A percentile compares a stretch with the other conserved stretches of the same genome.
Evolutionary conservation across 1,140 invertebrate genomes (phyloP).

Genomic region (Nasonia giraulti): DNA sequence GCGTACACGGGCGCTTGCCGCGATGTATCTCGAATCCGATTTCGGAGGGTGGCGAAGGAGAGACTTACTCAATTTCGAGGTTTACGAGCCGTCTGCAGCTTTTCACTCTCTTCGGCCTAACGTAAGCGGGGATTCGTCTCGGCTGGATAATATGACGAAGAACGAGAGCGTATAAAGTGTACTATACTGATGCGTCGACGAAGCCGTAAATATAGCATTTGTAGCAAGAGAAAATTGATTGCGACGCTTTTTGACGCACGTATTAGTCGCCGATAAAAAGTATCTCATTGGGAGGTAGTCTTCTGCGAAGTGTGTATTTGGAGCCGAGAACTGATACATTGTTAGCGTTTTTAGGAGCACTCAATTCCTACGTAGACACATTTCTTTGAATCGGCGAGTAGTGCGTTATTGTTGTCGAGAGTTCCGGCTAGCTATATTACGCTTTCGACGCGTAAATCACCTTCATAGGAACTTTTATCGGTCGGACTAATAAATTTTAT

Average conservation of each 20-base stretch:
- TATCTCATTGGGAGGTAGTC: constrained; percentile 42
- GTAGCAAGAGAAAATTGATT: constrained; percentile 33
- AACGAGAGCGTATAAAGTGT: background rate
- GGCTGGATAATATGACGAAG: constrained; percentile 19
- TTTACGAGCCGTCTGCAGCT: constrained; percentile 45
- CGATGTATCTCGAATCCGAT: constrained; percentile 43
- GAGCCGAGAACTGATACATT: constrained; percentile 22
- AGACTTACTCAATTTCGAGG: constrained; percentile 36
- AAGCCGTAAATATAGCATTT: constrained; percentile 37
- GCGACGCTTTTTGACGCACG: constrained; percentile 29
- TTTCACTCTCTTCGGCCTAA: background rate
- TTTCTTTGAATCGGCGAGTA: background rate
- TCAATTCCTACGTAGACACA: background rate
- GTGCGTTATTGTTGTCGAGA: no score
- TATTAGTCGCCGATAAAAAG: constrained; percentile 24
- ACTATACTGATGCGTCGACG: background rate
- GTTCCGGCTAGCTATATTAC: background rate
- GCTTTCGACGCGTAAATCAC: background rate
- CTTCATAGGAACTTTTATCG: background rate
- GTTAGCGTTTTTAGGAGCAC: constrained; percentile 19
- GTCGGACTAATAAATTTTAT: background rate
- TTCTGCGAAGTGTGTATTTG: constrained; percentile 44
- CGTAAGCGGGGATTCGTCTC: background rate
- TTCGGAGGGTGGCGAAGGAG: constrained; percentile 42
- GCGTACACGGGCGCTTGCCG: no score